Evolutionary conservation across 2,888 invertebrate genomes (phyloP).

Genomic region (Macrosoma leucophasiata): DNA sequence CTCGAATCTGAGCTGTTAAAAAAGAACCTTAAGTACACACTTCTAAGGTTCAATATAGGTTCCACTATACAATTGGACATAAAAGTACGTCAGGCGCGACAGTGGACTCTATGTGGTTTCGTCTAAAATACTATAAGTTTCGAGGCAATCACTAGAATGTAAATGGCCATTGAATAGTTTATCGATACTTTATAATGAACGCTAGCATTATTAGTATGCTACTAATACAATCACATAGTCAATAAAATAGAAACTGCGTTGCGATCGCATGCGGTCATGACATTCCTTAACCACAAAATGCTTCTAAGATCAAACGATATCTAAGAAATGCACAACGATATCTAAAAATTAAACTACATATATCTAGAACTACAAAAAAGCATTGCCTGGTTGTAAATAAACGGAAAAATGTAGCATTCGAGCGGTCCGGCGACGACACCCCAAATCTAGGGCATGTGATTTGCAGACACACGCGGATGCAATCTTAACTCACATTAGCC

Average conservation of each 20-base stretch:
- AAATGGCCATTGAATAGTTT: slow-evolving; percentile 30
- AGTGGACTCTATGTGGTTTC: slow-evolving; percentile 30
- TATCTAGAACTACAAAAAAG: slow-evolving; percentile 38
- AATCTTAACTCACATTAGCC: slow-evolving; percentile 67
- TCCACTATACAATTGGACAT: slow-evolving; percentile 30
- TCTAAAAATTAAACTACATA: slow-evolving; percentile 34
- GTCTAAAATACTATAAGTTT: slow-evolving; percentile 29
- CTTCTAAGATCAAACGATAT: too few species aligned
- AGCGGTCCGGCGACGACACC: slow-evolving; percentile 57
- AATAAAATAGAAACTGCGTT: slow-evolving; percentile 35
- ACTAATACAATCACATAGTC: slow-evolving; percentile 15
- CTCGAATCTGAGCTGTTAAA: slow-evolving; percentile 25
- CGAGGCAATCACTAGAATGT: slow-evolving; percentile 34
- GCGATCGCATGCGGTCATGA: slow-evolving; percentile 47
- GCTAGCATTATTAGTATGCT: slow-evolving; percentile 5
- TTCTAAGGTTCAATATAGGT: slow-evolving; percentile 41
- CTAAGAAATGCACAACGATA: too few species aligned
- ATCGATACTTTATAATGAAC: slow-evolving; percentile 17
- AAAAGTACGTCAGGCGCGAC: slow-evolving; percentile 41
- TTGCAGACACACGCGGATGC: slow-evolving; percentile 48
- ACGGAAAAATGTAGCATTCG: slow-evolving; percentile 51
- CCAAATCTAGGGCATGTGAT: slow-evolving; percentile 67
- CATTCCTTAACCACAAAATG: too few species aligned
- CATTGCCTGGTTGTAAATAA: slow-evolving; percentile 51
- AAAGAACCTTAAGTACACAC: slow-evolving; percentile 40